Conservation (phyloP, 2,797 vertebrate genomes). For the Gallinago nigripennis region DNA sequence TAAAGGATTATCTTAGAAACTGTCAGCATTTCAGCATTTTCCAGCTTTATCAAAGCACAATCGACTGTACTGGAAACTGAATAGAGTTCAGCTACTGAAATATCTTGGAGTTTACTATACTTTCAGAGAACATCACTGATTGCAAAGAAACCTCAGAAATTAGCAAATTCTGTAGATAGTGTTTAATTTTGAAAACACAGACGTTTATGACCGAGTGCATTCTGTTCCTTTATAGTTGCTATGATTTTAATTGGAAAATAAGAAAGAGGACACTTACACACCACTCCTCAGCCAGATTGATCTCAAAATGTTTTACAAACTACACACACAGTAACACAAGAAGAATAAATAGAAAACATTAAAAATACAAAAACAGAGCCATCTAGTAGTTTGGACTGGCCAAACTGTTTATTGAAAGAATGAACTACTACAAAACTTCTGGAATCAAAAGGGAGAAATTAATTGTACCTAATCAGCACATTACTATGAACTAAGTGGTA, state of each 20-base stretch:
- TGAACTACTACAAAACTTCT: neutral
- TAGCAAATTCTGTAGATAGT: neutral
- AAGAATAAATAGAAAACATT: neutral
- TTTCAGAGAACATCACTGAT: neutral
- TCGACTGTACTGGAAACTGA: neutral
- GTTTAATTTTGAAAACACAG: neutral
- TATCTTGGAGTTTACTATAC: neutral
- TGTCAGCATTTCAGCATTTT: neutral
- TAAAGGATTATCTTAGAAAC: neutral
- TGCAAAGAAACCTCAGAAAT: neutral
- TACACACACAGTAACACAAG: neutral
- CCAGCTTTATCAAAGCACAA: neutral
- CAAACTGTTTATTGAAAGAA: neutral
- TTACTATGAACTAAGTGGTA: neutral
- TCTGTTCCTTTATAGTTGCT: neutral
- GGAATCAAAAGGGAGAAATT: neutral
- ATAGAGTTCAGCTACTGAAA: neutral
- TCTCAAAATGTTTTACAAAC: neutral
- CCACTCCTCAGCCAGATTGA: neutral
- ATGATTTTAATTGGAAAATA: neutral
- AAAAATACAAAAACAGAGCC: neutral
- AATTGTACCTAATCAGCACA: rapidly evolving
- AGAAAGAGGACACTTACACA: neutral
- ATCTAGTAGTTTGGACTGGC: neutral
- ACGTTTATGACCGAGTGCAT: rapidly evolving